Evolutionary conservation across 2,888 invertebrate species (phyloP).

Genomic region (Xanthia togata): DNA sequence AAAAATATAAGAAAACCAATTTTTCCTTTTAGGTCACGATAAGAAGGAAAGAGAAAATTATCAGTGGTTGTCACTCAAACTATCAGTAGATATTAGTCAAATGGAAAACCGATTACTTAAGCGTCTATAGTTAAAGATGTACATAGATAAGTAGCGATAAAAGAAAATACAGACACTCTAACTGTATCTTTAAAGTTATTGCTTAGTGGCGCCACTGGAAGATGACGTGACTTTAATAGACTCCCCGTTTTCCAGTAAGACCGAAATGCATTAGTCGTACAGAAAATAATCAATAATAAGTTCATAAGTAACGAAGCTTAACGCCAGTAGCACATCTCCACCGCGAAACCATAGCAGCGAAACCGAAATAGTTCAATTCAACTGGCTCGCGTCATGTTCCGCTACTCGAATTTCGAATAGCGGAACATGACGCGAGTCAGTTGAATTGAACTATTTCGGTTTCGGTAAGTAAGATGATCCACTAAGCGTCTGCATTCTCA

Average conservation of each 20-base stretch:
- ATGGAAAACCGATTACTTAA: conserved; percentile 50
- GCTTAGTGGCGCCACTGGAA: conserved; percentile 34
- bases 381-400: too few relatives aligned
- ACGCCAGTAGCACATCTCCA: too few relatives aligned
- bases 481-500: conserved; percentile 48
- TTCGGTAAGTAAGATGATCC: conserved; percentile 58
- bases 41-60: not conserved
- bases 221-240: conserved; percentile 22
- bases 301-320: not conserved
- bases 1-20: conserved; percentile 10
- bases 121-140: not conserved
- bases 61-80: not conserved
- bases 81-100: conserved; percentile 27
- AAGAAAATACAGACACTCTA: conserved; percentile 4
- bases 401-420: too few relatives aligned
- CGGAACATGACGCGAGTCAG: too few relatives aligned
- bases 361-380: too few relatives aligned
- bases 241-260: not conserved
- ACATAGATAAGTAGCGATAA: conserved; percentile 39
- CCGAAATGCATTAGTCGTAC: not conserved
- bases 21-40: conserved; percentile 10
- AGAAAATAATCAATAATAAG: not conserved
- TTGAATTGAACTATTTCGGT: too few relatives aligned
- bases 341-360: too few relatives aligned
- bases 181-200: conserved; percentile 36